A percentile compares a stretch with the other conserved stretches of the same genome.
phyloP scores from a whole-genome alignment of 2,888 invertebrate species.

The Pocota personata region DNA sequence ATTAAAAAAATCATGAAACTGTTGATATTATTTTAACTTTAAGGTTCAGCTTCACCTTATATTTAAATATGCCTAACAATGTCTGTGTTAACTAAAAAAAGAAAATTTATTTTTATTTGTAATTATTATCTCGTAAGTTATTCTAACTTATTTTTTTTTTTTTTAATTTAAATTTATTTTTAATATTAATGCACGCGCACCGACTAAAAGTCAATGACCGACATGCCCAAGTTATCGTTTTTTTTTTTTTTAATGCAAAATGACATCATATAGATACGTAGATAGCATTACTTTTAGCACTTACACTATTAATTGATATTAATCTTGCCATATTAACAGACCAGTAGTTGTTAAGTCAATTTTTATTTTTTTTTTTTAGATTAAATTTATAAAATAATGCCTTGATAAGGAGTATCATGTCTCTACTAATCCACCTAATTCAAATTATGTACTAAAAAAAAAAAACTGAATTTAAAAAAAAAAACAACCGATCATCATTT shows the following conservation, averaged over 20 bases:
- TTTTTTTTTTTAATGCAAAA: not conserved
- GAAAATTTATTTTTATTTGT: slow-evolving; percentile 31
- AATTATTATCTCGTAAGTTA: slow-evolving; percentile 44
- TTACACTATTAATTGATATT: slow-evolving; percentile 76
- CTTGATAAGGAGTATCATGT: not conserved
- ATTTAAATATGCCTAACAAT: slow-evolving; percentile 67
- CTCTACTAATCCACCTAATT: slow-evolving; percentile 44
- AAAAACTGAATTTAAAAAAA: not conserved
- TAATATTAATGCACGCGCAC: slow-evolving; percentile 7
- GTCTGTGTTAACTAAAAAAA: slow-evolving; percentile 69
- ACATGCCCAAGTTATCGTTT: not conserved
- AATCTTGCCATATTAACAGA: slow-evolving; percentile 83
- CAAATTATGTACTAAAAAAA: slow-evolving; percentile 42
- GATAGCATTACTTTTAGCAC: slow-evolving; percentile 54
- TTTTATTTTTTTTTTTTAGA: slow-evolving; percentile 1
- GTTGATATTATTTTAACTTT: slow-evolving; percentile 67
- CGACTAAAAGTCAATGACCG: not conserved
- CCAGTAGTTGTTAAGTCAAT: slow-evolving; percentile 53
- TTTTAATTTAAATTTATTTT: slow-evolving; percentile 35
- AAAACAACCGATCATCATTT: not conserved
- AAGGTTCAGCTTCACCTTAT: slow-evolving; percentile 68
- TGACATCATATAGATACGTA: slow-evolving; percentile 38
- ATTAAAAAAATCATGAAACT: slow-evolving; percentile 52
- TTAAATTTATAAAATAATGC: slow-evolving; percentile 7
- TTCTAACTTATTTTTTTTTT: slow-evolving; percentile 66